phyloP scores from a whole-genome alignment of 2,797 vertebrate genomes.

The Coreius guichenoti region DNA sequence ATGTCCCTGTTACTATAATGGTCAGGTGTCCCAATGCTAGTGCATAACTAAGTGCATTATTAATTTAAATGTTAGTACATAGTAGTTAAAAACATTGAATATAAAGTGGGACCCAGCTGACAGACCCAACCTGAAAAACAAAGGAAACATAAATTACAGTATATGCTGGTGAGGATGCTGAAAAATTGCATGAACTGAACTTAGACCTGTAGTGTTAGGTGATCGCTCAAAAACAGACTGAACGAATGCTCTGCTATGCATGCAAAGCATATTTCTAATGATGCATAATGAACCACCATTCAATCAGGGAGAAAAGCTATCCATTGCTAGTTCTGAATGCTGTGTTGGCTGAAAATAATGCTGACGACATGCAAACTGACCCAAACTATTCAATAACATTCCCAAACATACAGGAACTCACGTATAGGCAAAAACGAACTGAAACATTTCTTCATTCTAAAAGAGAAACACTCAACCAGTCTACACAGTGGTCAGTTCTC shows the following conservation, averaged over 20 bases:
- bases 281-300: slow-evolving; percentile 43
- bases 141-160: slow-evolving; percentile 3
- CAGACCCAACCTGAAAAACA: neutral
- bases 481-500: slow-evolving; percentile 1
- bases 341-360: slow-evolving; percentile 39
- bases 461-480: neutral
- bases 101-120: neutral
- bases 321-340: slow-evolving; percentile 39
- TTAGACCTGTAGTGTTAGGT: slow-evolving; percentile 27
- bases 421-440: neutral
- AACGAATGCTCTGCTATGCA: slow-evolving; percentile 22
- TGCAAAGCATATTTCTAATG: slow-evolving; percentile 46
- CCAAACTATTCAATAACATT: slow-evolving; percentile 29
- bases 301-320: slow-evolving; percentile 32
- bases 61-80: neutral
- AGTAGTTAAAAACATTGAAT: neutral
- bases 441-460: neutral
- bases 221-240: neutral
- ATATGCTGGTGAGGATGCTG: neutral
- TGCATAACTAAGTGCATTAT: neutral
- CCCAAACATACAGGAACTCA: slow-evolving; percentile 25
- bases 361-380: slow-evolving; percentile 29
- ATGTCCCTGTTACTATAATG: too few species aligned
- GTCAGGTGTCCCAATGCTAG: too few species aligned
- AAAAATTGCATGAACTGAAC: neutral